Percentiles rank a stretch among this genome's conserved stretches.
These are phyloP conservation scores for Streblospio benedicti DNA, from an alignment of 1,140 invertebrate species.

Conservation along the genomic window DNA sequence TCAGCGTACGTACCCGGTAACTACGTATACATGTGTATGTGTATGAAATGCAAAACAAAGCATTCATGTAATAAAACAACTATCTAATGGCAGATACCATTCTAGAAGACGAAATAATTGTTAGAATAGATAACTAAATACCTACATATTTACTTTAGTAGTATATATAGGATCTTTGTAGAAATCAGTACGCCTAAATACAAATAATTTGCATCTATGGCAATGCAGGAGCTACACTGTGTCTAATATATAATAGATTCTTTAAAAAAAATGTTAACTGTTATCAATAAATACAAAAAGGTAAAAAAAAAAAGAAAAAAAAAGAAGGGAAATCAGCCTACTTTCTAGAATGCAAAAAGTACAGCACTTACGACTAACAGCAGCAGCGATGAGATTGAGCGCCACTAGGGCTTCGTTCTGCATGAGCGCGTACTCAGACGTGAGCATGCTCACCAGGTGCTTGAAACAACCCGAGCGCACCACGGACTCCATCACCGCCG, in stretches of 20 bases:
- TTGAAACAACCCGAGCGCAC: constrained; percentile 61
- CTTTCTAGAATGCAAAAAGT: too few species aligned
- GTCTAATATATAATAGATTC: neutral
- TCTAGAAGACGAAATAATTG: neutral
- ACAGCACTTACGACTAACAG: constrained; percentile 31
- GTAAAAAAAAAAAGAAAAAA: neutral
- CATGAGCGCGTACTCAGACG: constrained; percentile 73
- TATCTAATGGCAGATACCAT: neutral
- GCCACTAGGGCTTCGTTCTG: constrained; percentile 69
- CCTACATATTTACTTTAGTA: neutral
- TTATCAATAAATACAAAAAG: neutral
- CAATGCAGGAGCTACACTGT: neutral
- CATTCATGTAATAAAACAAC: neutral
- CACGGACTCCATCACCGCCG: constrained; percentile 55
- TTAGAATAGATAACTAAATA: neutral
- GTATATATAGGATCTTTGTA: neutral
- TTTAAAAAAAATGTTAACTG: neutral
- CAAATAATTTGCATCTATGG: neutral
- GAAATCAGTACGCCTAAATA: neutral
- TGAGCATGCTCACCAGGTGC: constrained; percentile 69
- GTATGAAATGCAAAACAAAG: neutral
- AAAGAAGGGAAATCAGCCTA: neutral
- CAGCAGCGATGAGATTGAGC: constrained; percentile 36
- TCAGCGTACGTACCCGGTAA: too few species aligned
- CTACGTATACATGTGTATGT: neutral